phyloP scores from a whole-genome alignment of 2,113 vertebrate genomes.

The Poeciliopsis turrubarensis region DNA sequence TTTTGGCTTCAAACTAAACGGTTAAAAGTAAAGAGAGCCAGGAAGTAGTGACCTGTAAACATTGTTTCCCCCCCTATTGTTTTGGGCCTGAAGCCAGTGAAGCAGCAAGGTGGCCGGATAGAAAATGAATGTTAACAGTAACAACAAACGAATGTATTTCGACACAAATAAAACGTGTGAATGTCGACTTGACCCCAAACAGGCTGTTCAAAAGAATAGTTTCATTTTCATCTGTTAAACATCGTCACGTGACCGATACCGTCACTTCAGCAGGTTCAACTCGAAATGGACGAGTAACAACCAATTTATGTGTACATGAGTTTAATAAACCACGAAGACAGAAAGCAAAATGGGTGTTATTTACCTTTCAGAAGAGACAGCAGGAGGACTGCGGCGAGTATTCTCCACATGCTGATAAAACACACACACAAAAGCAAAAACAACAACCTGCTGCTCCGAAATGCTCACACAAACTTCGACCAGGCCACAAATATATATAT shows the following conservation, averaged over 20 bases:
- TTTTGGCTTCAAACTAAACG: neutral
- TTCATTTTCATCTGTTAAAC: neutral
- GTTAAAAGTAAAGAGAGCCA: neutral
- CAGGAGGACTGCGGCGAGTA: conserved; percentile 48
- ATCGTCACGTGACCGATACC: conserved; percentile 69
- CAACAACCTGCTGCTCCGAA: neutral
- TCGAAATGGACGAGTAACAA: neutral
- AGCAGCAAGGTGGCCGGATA: neutral
- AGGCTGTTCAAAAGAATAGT: neutral
- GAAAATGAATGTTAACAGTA: neutral
- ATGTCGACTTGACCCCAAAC: too few species aligned
- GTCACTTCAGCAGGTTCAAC: neutral
- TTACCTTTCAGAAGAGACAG: conserved; percentile 69
- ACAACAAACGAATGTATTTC: neutral
- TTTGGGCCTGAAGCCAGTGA: neutral
- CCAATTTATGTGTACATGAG: neutral
- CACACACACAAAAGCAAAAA: neutral
- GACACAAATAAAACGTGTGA: neutral
- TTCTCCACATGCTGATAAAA: conserved; percentile 58
- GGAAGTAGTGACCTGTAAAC: neutral
- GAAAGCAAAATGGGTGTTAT: neutral
- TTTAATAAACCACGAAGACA: neutral
- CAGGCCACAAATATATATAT: neutral
- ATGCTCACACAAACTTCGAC: neutral
- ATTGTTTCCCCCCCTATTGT: neutral